phyloP scores from a whole-genome alignment of 2,888 invertebrate species.

The Phrixothrix hirtus region DNA sequence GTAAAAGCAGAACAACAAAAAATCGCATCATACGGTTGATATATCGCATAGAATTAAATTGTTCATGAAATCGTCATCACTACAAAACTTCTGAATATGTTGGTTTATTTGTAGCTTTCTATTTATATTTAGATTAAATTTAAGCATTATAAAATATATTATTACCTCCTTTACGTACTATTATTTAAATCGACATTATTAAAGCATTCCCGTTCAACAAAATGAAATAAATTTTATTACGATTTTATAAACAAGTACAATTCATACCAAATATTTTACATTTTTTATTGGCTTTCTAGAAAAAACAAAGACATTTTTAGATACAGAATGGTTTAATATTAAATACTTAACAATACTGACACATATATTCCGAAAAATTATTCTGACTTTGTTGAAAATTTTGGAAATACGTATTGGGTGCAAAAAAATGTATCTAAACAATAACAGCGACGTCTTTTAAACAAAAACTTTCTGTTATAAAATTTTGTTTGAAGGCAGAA shows the following conservation, averaged over 20 bases:
- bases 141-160: neutral
- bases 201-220: no score
- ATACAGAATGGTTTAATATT: no score
- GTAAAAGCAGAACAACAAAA: conserved; percentile 20
- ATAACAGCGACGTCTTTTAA: neutral
- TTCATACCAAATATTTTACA: neutral
- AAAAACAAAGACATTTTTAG: no score
- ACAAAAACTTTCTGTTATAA: neutral
- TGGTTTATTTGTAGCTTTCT: conserved; percentile 3
- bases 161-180: neutral
- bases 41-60: conserved; percentile 25
- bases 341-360: no score
- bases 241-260: neutral
- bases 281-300: neutral
- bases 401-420: no score
- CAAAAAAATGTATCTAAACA: no score
- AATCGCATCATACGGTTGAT: conserved; percentile 27
- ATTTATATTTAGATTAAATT: conserved; percentile 9
- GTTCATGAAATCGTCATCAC: conserved; percentile 25
- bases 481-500: neutral
- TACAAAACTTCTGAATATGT: conserved; percentile 16
- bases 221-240: no score
- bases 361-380: no score
- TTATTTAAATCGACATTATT: no score
- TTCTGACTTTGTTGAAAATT: no score